phyloP scores from a whole-genome alignment of 2,888 invertebrate genomes.

The Adelphocoris suturalis region DNA sequence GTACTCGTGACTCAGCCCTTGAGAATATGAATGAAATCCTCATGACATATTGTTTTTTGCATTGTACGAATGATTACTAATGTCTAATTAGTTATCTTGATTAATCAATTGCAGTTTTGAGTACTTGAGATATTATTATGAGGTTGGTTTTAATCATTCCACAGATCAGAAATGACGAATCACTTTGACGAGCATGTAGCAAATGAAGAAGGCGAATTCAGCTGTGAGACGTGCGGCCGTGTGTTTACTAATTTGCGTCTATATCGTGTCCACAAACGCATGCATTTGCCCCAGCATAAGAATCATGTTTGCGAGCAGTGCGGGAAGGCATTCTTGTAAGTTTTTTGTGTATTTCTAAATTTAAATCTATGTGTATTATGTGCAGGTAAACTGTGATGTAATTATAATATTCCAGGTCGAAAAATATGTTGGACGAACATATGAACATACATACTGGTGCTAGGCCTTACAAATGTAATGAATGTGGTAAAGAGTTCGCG shows the following conservation, averaged over 20 bases:
- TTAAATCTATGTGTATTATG: background rate
- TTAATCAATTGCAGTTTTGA: no score
- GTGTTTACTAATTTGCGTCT: conserved; percentile 83
- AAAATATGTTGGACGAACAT: conserved; percentile 86
- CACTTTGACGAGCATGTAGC: conserved; percentile 83
- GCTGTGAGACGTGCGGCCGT: conserved; percentile 83
- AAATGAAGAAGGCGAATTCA: conserved; percentile 83
- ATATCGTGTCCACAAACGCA: conserved; percentile 83
- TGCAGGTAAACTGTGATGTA: background rate
- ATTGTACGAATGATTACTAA: no score
- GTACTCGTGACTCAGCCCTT: no score
- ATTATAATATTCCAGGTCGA: conserved; percentile 80
- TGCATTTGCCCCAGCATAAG: conserved; percentile 83
- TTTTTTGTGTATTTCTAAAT: background rate
- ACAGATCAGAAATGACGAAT: conserved; percentile 81
- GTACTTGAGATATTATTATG: no score
- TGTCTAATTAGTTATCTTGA: no score
- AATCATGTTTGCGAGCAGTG: conserved; percentile 84
- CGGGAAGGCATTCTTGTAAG: conserved; percentile 83
- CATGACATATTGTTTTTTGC: no score
- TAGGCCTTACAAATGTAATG: conserved; percentile 84
- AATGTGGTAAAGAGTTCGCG: conserved; percentile 87
- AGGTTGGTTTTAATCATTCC: background rate
- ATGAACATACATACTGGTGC: conserved; percentile 85
- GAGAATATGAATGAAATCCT: no score